phyloP scores from a whole-genome alignment of 1,140 invertebrate genomes.

The Bombus consobrinus region DNA sequence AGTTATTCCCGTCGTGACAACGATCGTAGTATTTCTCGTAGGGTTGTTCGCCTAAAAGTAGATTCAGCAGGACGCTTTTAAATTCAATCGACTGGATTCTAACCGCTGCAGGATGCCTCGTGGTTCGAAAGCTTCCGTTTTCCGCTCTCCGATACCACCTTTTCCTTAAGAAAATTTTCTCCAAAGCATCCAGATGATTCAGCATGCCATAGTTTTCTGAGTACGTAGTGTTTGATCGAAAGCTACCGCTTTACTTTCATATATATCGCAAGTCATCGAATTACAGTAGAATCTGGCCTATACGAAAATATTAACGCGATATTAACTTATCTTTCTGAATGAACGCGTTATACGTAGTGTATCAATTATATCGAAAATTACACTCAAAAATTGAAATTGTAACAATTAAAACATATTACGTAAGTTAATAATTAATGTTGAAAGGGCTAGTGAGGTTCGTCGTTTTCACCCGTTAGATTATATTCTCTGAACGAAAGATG shows the following conservation, averaged over 20 bases:
- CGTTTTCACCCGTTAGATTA: not conserved
- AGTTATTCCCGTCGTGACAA: not conserved
- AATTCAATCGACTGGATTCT: constrained; percentile 5
- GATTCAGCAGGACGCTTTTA: constrained; percentile 30
- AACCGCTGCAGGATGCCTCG: constrained; percentile 2
- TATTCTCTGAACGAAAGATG: not conserved
- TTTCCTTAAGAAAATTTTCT: not conserved
- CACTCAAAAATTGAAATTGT: too few relatives aligned
- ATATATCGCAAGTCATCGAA: too few relatives aligned
- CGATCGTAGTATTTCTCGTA: not conserved
- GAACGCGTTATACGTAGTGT: too few relatives aligned
- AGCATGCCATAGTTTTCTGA: too few relatives aligned
- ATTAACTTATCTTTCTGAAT: too few relatives aligned
- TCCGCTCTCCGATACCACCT: not conserved
- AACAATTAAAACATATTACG: too few relatives aligned
- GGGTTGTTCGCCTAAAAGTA: constrained; percentile 55
- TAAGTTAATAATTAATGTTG: too few relatives aligned
- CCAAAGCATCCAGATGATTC: not conserved
- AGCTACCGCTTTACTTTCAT: too few relatives aligned
- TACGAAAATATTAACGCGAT: too few relatives aligned
- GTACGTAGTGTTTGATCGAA: too few relatives aligned
- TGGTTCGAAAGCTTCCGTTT: constrained; percentile 6
- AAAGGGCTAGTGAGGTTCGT: not conserved
- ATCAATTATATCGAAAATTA: too few relatives aligned
- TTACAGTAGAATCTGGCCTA: too few relatives aligned